Percentiles rank a stretch among this genome's conserved stretches.
These are phyloP conservation scores for Calonectris borealis DNA, from an alignment of 2,113 vertebrate species.

Conservation along the genomic window DNA sequence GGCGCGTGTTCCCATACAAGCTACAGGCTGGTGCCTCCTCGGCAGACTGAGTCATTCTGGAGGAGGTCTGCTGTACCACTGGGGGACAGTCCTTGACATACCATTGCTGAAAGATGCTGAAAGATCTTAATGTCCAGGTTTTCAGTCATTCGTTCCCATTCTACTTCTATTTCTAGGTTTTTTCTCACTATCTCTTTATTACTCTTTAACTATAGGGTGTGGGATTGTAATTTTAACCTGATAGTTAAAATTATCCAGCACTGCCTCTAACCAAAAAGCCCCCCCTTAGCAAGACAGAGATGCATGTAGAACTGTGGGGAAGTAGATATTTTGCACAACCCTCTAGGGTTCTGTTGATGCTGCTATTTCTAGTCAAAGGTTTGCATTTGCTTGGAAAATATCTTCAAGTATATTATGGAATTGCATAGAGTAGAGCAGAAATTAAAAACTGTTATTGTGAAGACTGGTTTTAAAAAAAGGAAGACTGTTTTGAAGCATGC, in stretches of 20 bases:
- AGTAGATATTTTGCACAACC: neutral
- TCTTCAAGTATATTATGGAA: neutral
- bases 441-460: neutral
- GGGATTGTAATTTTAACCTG: neutral
- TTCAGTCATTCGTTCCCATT: neutral
- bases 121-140: neutral
- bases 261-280: neutral
- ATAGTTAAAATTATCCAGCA: neutral
- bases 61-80: neutral
- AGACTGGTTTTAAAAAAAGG: neutral
- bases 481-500: neutral
- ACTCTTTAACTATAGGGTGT: neutral
- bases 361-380: neutral
- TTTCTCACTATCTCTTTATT: neutral
- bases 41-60: neutral
- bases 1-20: accelerated
- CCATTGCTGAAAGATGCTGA: too few species aligned
- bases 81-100: neutral
- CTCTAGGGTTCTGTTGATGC: neutral
- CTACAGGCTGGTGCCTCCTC: neutral
- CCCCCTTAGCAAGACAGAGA: neutral
- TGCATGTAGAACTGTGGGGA: neutral
- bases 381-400: neutral
- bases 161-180: neutral
- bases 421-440: neutral